Conservation (phyloP, 2,888 invertebrate species). For the Plagiodera versicolora region DNA sequence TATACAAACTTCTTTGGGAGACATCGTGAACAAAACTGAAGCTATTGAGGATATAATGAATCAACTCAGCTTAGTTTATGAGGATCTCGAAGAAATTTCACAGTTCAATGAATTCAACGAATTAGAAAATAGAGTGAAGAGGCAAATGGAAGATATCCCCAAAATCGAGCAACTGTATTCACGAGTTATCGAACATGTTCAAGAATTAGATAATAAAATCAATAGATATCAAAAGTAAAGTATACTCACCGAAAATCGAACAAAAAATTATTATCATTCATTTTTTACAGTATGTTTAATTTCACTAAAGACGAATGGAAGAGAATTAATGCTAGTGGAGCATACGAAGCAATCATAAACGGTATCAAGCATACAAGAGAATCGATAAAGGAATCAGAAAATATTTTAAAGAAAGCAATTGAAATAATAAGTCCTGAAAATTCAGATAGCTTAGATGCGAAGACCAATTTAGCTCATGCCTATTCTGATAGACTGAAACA, state of each 20-base stretch:
- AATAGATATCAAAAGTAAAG: conserved; percentile 48
- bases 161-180: conserved; percentile 53
- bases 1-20: conserved; percentile 29
- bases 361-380: conserved; percentile 68
- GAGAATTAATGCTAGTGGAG: conserved; percentile 65
- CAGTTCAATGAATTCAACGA: conserved; percentile 44
- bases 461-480: conserved; percentile 58
- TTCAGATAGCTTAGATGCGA: conserved; percentile 58
- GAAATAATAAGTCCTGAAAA: conserved; percentile 52
- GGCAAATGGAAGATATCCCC: conserved; percentile 33
- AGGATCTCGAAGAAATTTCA: conserved; percentile 29
- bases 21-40: conserved; percentile 31
- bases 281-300: conserved; percentile 43
- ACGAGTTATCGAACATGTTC: conserved; percentile 57
- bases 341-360: conserved; percentile 73
- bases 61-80: conserved; percentile 36
- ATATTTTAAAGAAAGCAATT: conserved; percentile 43
- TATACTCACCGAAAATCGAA: background rate
- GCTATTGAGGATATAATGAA: conserved; percentile 35
- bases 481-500: conserved; percentile 61
- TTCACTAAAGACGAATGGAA: conserved; percentile 60
- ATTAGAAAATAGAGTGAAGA: conserved; percentile 51
- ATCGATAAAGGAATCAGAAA: conserved; percentile 63
- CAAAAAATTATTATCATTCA: conserved; percentile 1
- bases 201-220: conserved; percentile 57